Evolutionary conservation across 2,888 invertebrate genomes (phyloP), one percentile per base, ranked within the genome.

Genomic region (Amblyjoppa fuscipennis): DNA sequence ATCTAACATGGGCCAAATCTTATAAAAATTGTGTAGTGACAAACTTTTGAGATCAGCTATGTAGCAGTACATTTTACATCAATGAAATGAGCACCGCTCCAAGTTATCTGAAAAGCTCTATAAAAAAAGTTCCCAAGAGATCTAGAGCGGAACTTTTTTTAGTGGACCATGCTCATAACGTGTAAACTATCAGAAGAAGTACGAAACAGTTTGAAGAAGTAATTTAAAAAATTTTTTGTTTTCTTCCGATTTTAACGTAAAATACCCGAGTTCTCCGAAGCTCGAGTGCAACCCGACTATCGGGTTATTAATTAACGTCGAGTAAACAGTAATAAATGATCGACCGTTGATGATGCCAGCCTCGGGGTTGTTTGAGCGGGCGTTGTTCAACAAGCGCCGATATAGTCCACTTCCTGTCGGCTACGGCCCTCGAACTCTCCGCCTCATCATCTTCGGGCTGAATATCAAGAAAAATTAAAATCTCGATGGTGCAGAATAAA

Each of bases 231-330:
- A 70, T 34, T n/a, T 34, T 34, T 16, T 41, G n/a, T n/a, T 41
- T 41, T 41, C 34, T 9, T 2, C 69, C 56, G 66, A 53, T 49
- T 31, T 66, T 64, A 53, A 75, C 13, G 41, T 20, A 73, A 64
- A 20, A 61, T 51, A 53, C 70, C 41, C 64, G 41, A 61, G 64
- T 51, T 25, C 34, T 3, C 59, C 9, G 81, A 51, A 34, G 61
- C 61, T 56, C 49, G 38, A 38, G 28, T 71, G 16, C 49, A 68
- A 71, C 34, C 61, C 31, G 61, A 31, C 45, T 75, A 76, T 61
- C 45, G 49, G 56, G 76, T 77, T 34, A 84, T 81, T 80, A 84
- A 81, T 84, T 74, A 84, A 61, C 73, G 73, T 75, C 71, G 41
- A 28, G 77, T 61, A 73, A 73, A 71, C 59, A 81, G 81, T 69